Percentiles rank a stretch among this genome's conserved stretches.
These are phyloP conservation scores for Uropsilus gracilis DNA, from an alignment of 2,113 vertebrate genomes.

Conservation along the genomic window DNA sequence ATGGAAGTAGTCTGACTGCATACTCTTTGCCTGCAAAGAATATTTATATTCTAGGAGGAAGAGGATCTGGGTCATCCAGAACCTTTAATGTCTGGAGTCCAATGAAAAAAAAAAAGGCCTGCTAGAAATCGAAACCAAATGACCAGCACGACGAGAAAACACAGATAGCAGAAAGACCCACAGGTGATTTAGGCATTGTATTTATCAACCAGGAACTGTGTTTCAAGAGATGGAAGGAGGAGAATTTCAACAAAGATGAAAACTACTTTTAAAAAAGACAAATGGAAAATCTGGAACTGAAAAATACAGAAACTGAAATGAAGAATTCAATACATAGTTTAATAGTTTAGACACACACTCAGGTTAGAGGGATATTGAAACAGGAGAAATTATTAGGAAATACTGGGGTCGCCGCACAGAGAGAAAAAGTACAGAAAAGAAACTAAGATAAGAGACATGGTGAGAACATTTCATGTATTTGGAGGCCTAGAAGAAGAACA, in stretches of 20 bases:
- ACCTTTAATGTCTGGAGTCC: background rate
- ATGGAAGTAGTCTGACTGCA: background rate
- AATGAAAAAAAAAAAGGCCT: background rate
- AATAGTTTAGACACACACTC: background rate
- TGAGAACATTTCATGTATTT: background rate
- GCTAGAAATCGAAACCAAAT: background rate
- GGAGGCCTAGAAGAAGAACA: background rate
- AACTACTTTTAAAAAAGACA: background rate
- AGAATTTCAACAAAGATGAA: slow-evolving; percentile 10
- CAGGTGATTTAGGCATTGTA: background rate
- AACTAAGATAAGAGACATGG: background rate
- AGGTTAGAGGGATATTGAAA: background rate
- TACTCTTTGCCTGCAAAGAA: background rate
- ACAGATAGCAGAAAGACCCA: background rate
- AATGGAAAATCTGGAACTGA: background rate
- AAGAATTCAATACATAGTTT: background rate
- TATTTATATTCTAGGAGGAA: background rate
- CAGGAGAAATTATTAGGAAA: background rate
- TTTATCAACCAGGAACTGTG: background rate
- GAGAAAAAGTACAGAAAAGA: background rate
- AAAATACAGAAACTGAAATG: background rate
- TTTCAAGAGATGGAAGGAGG: slow-evolving; percentile 19
- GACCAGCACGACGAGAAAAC: background rate
- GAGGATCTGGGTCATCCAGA: background rate
- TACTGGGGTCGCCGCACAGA: background rate